Evolutionary conservation across 2,113 vertebrate genomes (phyloP), one percentile per base, ranked within the genome.

Genomic region (Hiodon tergisus): DNA sequence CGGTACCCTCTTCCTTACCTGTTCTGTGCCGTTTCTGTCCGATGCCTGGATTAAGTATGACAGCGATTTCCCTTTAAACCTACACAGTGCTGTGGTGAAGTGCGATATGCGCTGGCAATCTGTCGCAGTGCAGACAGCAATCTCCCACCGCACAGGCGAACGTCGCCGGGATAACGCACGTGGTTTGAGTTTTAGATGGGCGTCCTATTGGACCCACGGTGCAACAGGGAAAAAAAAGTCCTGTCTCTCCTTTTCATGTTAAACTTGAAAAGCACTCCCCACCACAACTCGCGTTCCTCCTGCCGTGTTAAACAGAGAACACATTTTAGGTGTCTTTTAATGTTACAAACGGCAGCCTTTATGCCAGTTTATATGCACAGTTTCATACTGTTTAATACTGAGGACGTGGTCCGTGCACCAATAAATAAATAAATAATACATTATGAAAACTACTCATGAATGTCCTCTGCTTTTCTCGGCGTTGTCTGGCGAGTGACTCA

Each of bases 21-120:
- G 82, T 78, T 83, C 81, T 85, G 83, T 79, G 80, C 81, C 80
- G 72, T 57, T 68, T 59, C 74, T 78, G 72, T 73, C 50, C 51
- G 47, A 46, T 55, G 17, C 55, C 57, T 8, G 16, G 13, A 9
- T 70, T 69, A 51, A 72, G 55, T 50, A 76, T 71, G 75, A 67
- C 31, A 31, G 31, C 31, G 31, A 31, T 85, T 81, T 83, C 83
- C 81, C 86, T 86, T 86, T 83, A 86, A 86, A 84, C 87, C 83
- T 84, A 83, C 81, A 31, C 31, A 31, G 31, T 31, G 31, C 31
- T 31, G 31, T 31, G 83, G 84, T 82, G 84, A 82, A 82, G 86
- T 83, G 87, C 87, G 87, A 88, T 87, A 88, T 90, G 86, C 87
- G 88, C 85, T 78, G 84, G 83, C 89, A 88, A 91, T 89, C 86